These are phyloP conservation scores for Chouioia cunea DNA, from an alignment of 2,888 invertebrate species.

Conservation along the genomic window DNA sequence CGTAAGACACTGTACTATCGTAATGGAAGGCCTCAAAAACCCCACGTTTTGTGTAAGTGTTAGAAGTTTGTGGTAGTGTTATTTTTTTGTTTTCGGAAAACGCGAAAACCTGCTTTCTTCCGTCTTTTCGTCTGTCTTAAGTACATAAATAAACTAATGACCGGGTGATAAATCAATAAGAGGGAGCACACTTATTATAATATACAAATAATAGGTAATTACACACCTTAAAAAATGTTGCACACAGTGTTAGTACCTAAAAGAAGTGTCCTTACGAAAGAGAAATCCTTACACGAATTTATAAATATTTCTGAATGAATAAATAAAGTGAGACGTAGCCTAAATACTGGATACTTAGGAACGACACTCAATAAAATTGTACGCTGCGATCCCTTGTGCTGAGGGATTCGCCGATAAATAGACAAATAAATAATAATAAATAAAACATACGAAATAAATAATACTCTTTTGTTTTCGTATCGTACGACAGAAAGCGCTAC, in stretches of 20 bases:
- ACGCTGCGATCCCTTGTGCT: conserved; percentile 5
- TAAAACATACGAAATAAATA: conserved; percentile 39
- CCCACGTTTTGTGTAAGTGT: conserved; percentile 19
- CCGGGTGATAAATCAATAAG: conserved; percentile 7
- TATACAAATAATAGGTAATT: conserved; percentile 4
- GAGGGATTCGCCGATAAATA: conserved; percentile 4
- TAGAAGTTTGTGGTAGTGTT: neutral
- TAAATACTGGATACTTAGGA: conserved; percentile 24
- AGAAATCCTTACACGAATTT: conserved; percentile 15
- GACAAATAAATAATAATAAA: conserved; percentile 20
- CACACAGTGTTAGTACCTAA: conserved; percentile 14
- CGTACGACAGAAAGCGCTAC: no score
- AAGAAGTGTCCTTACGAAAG: neutral
- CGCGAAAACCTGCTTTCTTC: no score
- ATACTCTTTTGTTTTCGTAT: conserved; percentile 35
- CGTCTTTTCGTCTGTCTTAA: conserved; percentile 28
- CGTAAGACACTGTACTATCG: conserved; percentile 42
- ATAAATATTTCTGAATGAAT: conserved; percentile 18
- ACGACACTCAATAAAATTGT: conserved; percentile 20
- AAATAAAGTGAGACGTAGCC: conserved; percentile 25
- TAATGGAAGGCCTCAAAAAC: conserved; percentile 45
- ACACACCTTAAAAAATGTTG: conserved; percentile 12
- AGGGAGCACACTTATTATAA: conserved; percentile 16
- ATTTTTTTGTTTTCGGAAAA: no score
- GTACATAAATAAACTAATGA: conserved; percentile 46